Base-by-base conservation (phyloP, 1,140 invertebrate genomes). In the Ips nitidus region DNA sequence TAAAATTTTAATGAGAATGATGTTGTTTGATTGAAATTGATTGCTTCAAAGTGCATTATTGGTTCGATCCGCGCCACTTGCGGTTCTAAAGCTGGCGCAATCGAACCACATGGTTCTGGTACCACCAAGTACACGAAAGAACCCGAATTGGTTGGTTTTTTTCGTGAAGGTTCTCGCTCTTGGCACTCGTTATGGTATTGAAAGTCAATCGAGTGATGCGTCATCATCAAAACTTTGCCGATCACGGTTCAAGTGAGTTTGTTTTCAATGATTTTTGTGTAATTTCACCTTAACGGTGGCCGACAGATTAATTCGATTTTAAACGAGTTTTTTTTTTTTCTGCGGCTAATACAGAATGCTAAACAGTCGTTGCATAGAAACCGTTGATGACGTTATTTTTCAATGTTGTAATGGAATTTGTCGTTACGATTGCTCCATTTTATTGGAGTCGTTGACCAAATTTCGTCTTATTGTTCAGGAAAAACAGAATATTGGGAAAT, bases 251-350 rank as follows among this genome's bases (percentile, higher is more conserved):
- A 75, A 62, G 73, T 45, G 69, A 75, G 73, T 70, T 73, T 72
- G 64, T 67, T 75, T 61, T 75, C 73, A 75, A 75, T 75, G 73
- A 75, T 75, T 75, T 73, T 75, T 71, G 66, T 73, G 71, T 72
- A 73, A 75, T 74, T 73, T 72, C 68, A 74, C 73, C 67, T 63
- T 63, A 55, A 37, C 39, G 38, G 42, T 56, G 39, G 38, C 45
- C 50, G 53, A 45, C 38, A 58, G 47, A 36, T 53, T 68, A 53
- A 53, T 61, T 41, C 41, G 57, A 53, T 41, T 61, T 68, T 22
- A 45, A 61, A 64, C 62, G 62, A 47, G 36, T 64, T 64, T 64
- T 55, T 50, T 50, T n/a, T 22, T 50, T 50, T 22, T 6, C 3
- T 50, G 58, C 58, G 45, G 6, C 42, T 41, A 60, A 60, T 60